Evolutionary conservation across 2,888 invertebrate species (phyloP), one percentile per base, ranked within the genome.

Genomic region (Steinernema hermaphroditum): DNA sequence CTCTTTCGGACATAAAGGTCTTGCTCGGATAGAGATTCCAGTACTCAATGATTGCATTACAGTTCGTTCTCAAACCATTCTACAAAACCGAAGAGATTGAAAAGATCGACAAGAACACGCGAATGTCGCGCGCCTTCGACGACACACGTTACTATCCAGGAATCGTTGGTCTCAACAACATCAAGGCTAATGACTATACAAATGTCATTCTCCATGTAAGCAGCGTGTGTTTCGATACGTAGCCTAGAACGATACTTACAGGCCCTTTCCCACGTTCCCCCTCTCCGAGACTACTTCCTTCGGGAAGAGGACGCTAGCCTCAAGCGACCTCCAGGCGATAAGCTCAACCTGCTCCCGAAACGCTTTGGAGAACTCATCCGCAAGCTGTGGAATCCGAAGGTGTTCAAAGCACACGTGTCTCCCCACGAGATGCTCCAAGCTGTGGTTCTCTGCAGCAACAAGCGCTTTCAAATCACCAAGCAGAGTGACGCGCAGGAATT

Each of bases 121-220:
- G 94, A 87, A 90, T 93, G 88, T 94, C 93, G 0, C 90, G 97
- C 84, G 96, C 98, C 0, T 95, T 94, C 78, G 96, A 98, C 88
- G 96, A 94, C 0, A 80, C 81, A 8, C 78, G 80, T 16, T 99
- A 99, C 88, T 91, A 94, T 86, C 97, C 97, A 1, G 98, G 90
- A 69, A 95, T 99, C 85, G 96, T 98, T 24, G 96, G 96, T 0
- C 90, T 99, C 69, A 99, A 99, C 87, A 99, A 99, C 87, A 99
- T 99, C 82, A 99, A 99, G 89, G 96, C 96, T 2, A 99, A 99
- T 89, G 98, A 99, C 88, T 99, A 99, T 87, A 97, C 97, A 87
- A 99, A 99, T 89, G 98, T 97, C 68, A 93, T 99, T 72, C 89
- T 99, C 72, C 94, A 94, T 90, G 94, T 93, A 88, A 88, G 85